These are phyloP conservation scores for Crotalus helleri DNA, from an alignment of 2,113 vertebrate genomes.

Conservation along the genomic window DNA sequence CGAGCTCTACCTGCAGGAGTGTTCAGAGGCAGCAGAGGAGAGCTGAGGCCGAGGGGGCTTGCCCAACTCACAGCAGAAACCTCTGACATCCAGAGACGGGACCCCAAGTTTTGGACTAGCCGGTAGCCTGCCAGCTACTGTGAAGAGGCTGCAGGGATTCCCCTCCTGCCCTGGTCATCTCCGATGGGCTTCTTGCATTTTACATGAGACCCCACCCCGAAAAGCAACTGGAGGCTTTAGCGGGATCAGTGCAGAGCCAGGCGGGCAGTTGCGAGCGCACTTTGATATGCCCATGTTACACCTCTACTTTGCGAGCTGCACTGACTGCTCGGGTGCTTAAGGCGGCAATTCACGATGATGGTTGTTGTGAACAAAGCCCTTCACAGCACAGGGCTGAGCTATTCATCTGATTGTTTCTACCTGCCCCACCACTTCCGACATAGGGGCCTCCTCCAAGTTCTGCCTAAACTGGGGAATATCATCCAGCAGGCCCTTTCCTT, in stretches of 20 bases:
- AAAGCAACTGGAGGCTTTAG: not conserved
- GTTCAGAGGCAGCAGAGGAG: not conserved
- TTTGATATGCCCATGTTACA: not conserved
- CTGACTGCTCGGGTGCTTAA: not conserved
- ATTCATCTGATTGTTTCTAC: not conserved
- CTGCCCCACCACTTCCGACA: no score
- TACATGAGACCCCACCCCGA: not conserved
- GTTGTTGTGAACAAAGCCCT: not conserved
- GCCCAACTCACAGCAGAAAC: not conserved
- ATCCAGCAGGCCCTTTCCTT: not conserved
- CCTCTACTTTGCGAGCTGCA: not conserved
- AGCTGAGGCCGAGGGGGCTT: not conserved
- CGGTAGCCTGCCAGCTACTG: not conserved
- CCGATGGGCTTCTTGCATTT: not conserved
- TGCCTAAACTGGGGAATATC: no score
- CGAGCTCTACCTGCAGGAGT: not conserved
- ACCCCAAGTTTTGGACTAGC: not conserved
- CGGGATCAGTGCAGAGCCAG: not conserved
- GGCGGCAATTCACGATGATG: not conserved
- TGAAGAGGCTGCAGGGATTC: not conserved
- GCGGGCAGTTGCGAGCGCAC: not conserved
- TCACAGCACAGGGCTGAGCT: not conserved
- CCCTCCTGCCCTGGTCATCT: not conserved
- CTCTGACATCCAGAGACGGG: not conserved
- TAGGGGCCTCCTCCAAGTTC: no score